Base-by-base conservation (phyloP, 2,113 vertebrate species). In the Trematomus loennbergii region DNA sequence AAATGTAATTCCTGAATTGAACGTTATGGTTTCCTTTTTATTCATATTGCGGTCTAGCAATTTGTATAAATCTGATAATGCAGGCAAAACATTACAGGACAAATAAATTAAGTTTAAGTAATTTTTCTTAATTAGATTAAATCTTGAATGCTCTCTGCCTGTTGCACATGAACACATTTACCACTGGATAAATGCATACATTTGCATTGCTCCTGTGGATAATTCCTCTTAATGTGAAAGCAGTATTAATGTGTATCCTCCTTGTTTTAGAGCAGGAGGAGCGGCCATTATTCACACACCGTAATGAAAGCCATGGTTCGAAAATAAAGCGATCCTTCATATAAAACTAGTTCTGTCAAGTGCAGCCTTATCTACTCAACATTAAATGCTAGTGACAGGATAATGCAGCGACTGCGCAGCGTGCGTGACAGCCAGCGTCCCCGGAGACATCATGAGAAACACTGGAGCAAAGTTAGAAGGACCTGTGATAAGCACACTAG, bases 341-440 rank as follows among this genome's bases (percentile, higher is more conserved):
- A 45, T 61, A 77, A 92, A 87, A 88, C 82, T 75, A 88, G 79
- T 83, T 87, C 81, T 88, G 88, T 89, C 83, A 50, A 68, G 85
- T 29, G 75, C 33, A 8, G 52, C 71, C 64, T 79, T 84, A 83
- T 88, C 85, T 79, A 9, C 61, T 79, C 60, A 11, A 64, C 74
- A 43, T 78, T 79, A 74, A 79, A 78, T 33, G 53, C 58, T 7
- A 6, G 57, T 70, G 75, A 84, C 74, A 79, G 75, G 62, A 85
- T 75, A 81, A 90, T 72, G 69, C 83, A 62, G 64, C 9, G 71
- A 79, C 54, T 33, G 77, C 20, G 16, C 54, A n/a, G 59, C 58
- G 75, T 50, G 58, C 6, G 36, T 70, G 77, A 68, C 79, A 69
- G 46, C 5, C 1, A 48, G 58, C 8, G 5, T 60, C 62, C 66